Evolutionary conservation across 2,113 vertebrate genomes (phyloP).

Genomic region (Cephalopterus ornatus): DNA sequence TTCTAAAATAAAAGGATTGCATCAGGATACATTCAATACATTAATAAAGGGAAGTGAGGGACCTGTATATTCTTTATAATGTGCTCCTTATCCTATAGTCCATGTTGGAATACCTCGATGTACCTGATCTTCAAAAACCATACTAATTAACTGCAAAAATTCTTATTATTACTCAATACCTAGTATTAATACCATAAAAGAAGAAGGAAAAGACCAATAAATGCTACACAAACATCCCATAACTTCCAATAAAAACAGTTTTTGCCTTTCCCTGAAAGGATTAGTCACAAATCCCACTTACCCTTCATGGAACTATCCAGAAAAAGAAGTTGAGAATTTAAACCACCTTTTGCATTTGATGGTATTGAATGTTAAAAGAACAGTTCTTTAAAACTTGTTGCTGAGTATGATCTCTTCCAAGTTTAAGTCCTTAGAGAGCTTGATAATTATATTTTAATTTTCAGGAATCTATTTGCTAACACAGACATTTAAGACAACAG

Average conservation of each 20-base stretch:
- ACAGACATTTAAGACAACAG: neutral
- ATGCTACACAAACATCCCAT: neutral
- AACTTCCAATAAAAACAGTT: neutral
- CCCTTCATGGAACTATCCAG: neutral
- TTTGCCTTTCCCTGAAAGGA: neutral
- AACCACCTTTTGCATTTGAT: neutral
- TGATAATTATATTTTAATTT: neutral
- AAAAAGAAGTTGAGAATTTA: neutral
- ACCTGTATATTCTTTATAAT: neutral
- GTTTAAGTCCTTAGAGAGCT: neutral
- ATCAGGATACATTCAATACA: neutral
- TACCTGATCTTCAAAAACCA: neutral
- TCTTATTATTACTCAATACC: neutral
- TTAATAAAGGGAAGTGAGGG: neutral
- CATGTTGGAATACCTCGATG: neutral
- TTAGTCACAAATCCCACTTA: neutral
- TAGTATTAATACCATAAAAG: neutral
- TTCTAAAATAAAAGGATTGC: slow-evolving; percentile 65
- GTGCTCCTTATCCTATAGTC: neutral
- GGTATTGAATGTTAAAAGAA: neutral
- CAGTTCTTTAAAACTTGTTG: neutral
- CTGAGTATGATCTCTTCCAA: neutral
- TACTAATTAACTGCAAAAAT: neutral
- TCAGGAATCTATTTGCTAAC: neutral
- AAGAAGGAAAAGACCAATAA: neutral